Percentiles rank a stretch among this genome's conserved stretches.
Conservation (phyloP, 2,113 vertebrate genomes). For the Coryphaenoides rupestris region DNA sequence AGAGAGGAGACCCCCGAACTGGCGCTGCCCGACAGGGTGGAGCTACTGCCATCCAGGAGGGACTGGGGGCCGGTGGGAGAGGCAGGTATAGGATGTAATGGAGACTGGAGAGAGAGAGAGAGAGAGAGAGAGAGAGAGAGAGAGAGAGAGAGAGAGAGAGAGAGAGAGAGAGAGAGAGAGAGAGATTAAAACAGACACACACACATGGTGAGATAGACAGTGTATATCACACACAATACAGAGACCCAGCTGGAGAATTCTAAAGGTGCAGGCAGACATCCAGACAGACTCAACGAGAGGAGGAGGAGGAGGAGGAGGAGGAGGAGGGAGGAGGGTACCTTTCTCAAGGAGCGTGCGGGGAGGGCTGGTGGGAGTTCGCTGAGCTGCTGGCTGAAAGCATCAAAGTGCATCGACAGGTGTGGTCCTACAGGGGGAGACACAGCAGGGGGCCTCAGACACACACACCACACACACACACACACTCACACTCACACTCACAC, state of each 20-base stretch:
- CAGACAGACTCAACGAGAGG: neutral
- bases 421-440: constrained; percentile 81
- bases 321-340: constrained; percentile 71
- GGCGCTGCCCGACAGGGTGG: constrained; percentile 90
- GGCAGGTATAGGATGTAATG: constrained; percentile 93
- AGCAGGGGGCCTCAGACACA: constrained; percentile 59
- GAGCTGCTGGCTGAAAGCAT: constrained; percentile 94
- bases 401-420: constrained; percentile 93
- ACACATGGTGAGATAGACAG: neutral
- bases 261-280: neutral
- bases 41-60: constrained; percentile 93
- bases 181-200: neutral
- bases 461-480: constrained; percentile 34
- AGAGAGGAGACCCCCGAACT: constrained; percentile 94
- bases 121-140: neutral
- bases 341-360: constrained; percentile 90
- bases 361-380: constrained; percentile 91
- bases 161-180: neutral
- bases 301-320: constrained; percentile 37
- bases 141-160: neutral
- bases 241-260: neutral
- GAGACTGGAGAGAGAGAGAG: constrained; percentile 72
- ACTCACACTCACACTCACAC: neutral
- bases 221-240: neutral
- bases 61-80: constrained; percentile 95